Evolutionary conservation across 2,888 invertebrate species (phyloP).

Genomic region (Sarcophaga variegata): DNA sequence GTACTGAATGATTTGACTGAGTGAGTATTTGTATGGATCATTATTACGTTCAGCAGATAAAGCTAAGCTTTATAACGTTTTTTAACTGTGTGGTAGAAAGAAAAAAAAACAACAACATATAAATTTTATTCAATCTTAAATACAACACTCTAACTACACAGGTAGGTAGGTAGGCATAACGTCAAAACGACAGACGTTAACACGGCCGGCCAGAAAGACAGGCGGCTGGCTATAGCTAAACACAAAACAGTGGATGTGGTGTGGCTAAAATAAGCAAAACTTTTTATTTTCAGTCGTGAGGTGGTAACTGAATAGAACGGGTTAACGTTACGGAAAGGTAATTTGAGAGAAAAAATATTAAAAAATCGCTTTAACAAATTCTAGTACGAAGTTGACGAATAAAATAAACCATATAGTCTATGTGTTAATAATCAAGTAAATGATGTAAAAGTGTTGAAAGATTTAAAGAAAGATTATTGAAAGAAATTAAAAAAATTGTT

Average conservation of each 20-base stretch:
- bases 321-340: slow-evolving; percentile 75
- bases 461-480: slow-evolving; percentile 11
- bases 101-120: slow-evolving; percentile 3
- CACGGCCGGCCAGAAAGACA: slow-evolving; percentile 2
- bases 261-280: slow-evolving; percentile 65
- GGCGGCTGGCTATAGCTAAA: slow-evolving; percentile 49
- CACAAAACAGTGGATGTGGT: slow-evolving; percentile 34
- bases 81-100: slow-evolving; percentile 58
- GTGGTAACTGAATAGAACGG: slow-evolving; percentile 77
- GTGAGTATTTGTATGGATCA: slow-evolving; percentile 38
- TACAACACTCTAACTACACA: slow-evolving; percentile 13
- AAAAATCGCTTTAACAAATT: neutral
- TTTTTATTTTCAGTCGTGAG: slow-evolving; percentile 75
- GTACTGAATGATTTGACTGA: slow-evolving; percentile 25
- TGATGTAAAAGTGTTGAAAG: slow-evolving; percentile 30
- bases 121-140: slow-evolving; percentile 42
- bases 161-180: slow-evolving; percentile 10
- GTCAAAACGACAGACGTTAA: slow-evolving; percentile 23
- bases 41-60: slow-evolving; percentile 59
- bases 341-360: slow-evolving; percentile 29
- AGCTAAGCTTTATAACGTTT: slow-evolving; percentile 64
- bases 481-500: neutral
- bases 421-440: neutral
- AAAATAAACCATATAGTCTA: neutral
- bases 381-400: slow-evolving; percentile 14